These are phyloP conservation scores for Pyxicephalus adspersus DNA, from an alignment of 2,113 vertebrate genomes.

Conservation along the genomic window DNA sequence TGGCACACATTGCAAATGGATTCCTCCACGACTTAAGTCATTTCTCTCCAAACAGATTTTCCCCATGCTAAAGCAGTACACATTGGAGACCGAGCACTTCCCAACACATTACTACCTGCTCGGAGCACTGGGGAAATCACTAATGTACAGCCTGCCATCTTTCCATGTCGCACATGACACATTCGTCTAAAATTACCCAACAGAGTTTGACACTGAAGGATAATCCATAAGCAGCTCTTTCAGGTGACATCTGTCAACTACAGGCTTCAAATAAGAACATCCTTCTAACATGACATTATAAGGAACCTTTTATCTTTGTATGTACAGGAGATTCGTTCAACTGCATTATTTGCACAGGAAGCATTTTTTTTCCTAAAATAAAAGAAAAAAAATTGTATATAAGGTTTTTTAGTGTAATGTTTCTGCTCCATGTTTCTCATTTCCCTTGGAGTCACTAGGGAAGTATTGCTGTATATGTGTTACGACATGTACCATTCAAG, in stretches of 20 bases:
- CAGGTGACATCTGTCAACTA: slow-evolving; percentile 80
- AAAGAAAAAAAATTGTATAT: no score
- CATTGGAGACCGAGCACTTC: slow-evolving; percentile 84
- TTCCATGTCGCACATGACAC: slow-evolving; percentile 89
- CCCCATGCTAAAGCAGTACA: slow-evolving; percentile 82
- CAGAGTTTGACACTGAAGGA: slow-evolving; percentile 85
- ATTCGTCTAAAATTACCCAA: slow-evolving; percentile 89
- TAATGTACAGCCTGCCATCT: slow-evolving; percentile 87
- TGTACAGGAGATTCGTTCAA: no score
- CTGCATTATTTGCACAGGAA: no score
- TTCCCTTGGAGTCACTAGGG: no score
- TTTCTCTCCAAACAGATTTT: slow-evolving; percentile 82
- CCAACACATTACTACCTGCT: slow-evolving; percentile 86
- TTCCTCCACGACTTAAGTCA: slow-evolving; percentile 94
- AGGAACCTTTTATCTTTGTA: slow-evolving; percentile 80
- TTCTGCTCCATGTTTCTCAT: no score
- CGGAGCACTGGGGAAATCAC: slow-evolving; percentile 86
- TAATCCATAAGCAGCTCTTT: slow-evolving; percentile 79
- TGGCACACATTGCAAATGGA: slow-evolving; percentile 97
- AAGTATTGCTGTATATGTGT: no score
- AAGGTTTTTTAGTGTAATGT: no score
- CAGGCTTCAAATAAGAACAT: slow-evolving; percentile 73
- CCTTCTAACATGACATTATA: slow-evolving; percentile 74
- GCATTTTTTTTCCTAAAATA: no score
- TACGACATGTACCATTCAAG: no score